These are phyloP conservation scores for Quadroppia sp. DNA, from an alignment of 2,888 invertebrate species.

Conservation along the genomic window DNA sequence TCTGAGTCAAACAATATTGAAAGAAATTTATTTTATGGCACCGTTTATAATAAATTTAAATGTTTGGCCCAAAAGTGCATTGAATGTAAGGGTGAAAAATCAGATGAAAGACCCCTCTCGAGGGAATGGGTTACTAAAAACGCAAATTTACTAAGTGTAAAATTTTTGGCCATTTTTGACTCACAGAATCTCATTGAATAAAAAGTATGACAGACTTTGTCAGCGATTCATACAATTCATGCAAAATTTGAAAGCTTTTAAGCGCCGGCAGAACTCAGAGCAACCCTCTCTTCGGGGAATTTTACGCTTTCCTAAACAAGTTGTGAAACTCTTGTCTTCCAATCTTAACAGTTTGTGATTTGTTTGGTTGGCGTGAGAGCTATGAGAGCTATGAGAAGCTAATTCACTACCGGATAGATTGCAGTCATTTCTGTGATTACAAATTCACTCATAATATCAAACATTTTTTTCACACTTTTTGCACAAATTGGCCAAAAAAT, in stretches of 20 bases:
- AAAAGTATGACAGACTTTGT: slow-evolving; percentile 31
- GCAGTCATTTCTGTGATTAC: slow-evolving; percentile 23
- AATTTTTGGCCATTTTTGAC: slow-evolving; percentile 20
- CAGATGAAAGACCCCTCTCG: slow-evolving; percentile 1
- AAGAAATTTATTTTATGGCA: slow-evolving; percentile 27
- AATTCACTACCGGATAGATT: slow-evolving; percentile 21
- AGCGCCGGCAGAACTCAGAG: not conserved
- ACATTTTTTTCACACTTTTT: slow-evolving; percentile 29
- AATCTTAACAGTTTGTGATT: slow-evolving; percentile 29
- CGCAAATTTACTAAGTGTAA: slow-evolving; percentile 22
- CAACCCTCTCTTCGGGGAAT: slow-evolving; percentile 34
- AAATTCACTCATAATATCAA: slow-evolving; percentile 27
- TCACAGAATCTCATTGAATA: slow-evolving; percentile 8
- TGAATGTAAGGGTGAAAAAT: slow-evolving; percentile 32
- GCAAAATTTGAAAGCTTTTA: slow-evolving; percentile 36
- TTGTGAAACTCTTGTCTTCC: slow-evolving; percentile 30
- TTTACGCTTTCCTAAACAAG: slow-evolving; percentile 33
- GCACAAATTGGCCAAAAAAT: slow-evolving; percentile 23
- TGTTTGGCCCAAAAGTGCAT: slow-evolving; percentile 2
- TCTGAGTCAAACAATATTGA: not conserved
- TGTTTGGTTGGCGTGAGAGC: slow-evolving; percentile 24
- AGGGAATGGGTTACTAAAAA: slow-evolving; percentile 32
- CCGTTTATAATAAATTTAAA: slow-evolving; percentile 34
- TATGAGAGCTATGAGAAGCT: not conserved
- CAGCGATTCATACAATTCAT: slow-evolving; percentile 10